Conservation (phyloP, 1,140 invertebrate genomes). For the Conopomorpha cramerella region DNA sequence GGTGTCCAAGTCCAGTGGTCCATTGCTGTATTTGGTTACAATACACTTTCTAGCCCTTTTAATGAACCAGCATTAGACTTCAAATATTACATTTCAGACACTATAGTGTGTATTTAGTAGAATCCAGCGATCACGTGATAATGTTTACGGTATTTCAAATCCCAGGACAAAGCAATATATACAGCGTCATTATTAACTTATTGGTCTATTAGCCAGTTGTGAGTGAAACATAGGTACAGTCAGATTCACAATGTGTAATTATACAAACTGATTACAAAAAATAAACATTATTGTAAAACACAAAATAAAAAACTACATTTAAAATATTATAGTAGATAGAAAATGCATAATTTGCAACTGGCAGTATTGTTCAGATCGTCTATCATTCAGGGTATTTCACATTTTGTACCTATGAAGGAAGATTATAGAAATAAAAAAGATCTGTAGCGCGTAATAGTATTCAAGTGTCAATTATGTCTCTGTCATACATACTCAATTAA, state of each 20-base stretch:
- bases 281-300: not conserved
- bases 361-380: not conserved
- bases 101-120: no score
- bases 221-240: not conserved
- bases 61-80: no score
- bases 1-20: no score
- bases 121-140: no score
- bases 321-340: not conserved
- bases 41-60: no score
- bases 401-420: not conserved
- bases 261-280: not conserved
- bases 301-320: not conserved
- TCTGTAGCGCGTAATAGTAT: not conserved
- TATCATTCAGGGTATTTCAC: not conserved
- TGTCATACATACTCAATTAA: not conserved
- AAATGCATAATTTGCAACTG: not conserved
- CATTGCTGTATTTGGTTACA: no score
- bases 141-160: not conserved
- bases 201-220: not conserved
- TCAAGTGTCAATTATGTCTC: not conserved
- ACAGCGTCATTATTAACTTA: not conserved
- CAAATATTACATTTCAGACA: no score
- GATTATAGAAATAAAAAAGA: not conserved
- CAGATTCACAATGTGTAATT: not conserved
- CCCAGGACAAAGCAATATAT: slow-evolving; percentile 12